Base-by-base conservation (phyloP, 30 jellyfish, hydroid and myxozoan species). In the Sanderia malayensis region DNA sequence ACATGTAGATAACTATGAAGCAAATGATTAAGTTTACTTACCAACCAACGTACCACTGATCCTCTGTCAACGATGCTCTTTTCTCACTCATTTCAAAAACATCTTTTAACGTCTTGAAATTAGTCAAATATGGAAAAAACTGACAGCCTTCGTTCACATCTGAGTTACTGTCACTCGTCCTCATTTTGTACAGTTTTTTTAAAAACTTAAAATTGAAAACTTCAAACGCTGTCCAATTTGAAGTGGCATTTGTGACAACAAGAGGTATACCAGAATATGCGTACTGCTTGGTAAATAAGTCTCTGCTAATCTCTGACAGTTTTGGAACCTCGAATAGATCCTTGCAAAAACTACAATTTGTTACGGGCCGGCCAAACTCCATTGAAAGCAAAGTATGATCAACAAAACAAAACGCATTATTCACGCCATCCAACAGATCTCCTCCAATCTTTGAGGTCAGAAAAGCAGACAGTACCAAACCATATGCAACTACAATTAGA, bases 41-140 rank as follows among this genome's bases (percentile, higher is more conserved):
- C 99, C 99, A 93, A 22, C 99, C 99, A 65, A 93, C 89, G 86
- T 93, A 93, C 99, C 99, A 93, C 58, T 78, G 89, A 69, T 78
- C 89, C 57, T 93, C 94, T 22, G 55, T 88, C 52, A 87, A 31
- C 3, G 70, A 41, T 11, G 95, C 86, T 41, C 96, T 80, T 44
- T 74, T 52, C 22, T 93, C 93, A 68, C 95, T 85, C 99, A 93
- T 93, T 25, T 66, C 72, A 57, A 93, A 71, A 8, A 85, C 89
- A n/a, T 81, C 86, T 46, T 76, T 76, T 58, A 93, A 58, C 53
- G 67, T 76, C n/a, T 30, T 59, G 80, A 85, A 93, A 55, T 86
- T 76, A 22, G 99, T 85, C 25, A 73, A 81, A 61, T 93, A 93
- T n/a, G 99, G 96, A 58, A 93, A 93, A 34, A 93, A 93, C 67